A percentile compares a stretch with the other conserved stretches of the same genome.
phyloP scores from a whole-genome alignment of 2,797 vertebrate genomes.

The Poeciliopsis infans region DNA sequence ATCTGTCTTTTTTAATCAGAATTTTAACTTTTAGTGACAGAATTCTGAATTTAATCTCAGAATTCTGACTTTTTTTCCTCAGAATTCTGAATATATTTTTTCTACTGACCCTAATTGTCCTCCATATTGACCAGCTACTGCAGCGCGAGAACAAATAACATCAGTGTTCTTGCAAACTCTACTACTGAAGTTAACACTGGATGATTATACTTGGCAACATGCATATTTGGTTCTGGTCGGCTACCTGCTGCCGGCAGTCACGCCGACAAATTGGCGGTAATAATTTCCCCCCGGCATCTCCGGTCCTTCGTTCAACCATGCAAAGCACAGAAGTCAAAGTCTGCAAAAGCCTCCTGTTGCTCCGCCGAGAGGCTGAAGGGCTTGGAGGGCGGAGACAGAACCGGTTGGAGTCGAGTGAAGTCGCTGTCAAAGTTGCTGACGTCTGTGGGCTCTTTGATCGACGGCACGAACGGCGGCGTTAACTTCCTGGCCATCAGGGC shows the following conservation, averaged over 20 bases:
- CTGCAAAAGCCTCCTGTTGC: slow-evolving; percentile 87
- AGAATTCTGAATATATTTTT: too few relatives aligned
- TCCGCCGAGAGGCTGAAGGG: slow-evolving; percentile 73
- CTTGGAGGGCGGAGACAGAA: slow-evolving; percentile 84
- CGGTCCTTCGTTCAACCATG: slow-evolving; percentile 48
- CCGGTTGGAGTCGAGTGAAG: slow-evolving; percentile 87
- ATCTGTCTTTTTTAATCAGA: too few relatives aligned
- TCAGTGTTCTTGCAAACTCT: slow-evolving; percentile 2
- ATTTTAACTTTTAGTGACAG: too few relatives aligned
- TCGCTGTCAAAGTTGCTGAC: slow-evolving; percentile 91
- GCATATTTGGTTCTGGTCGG: background rate
- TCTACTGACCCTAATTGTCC: too few relatives aligned
- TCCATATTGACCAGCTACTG: background rate
- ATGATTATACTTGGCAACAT: background rate
- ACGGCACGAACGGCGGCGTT: slow-evolving; percentile 87
- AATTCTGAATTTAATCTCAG: too few relatives aligned
- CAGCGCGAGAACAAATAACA: background rate
- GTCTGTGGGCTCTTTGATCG: slow-evolving; percentile 79
- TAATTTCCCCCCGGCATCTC: slow-evolving; percentile 23
- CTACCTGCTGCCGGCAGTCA: slow-evolving; percentile 11
- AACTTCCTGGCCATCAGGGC: slow-evolving; percentile 83
- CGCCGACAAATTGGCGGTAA: background rate
- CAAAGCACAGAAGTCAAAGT: slow-evolving; percentile 89
- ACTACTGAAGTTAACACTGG: slow-evolving; percentile 8
- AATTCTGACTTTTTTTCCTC: too few relatives aligned